phyloP scores from a whole-genome alignment of 2,888 invertebrate species.

The Pollenia griseotomentosa region DNA sequence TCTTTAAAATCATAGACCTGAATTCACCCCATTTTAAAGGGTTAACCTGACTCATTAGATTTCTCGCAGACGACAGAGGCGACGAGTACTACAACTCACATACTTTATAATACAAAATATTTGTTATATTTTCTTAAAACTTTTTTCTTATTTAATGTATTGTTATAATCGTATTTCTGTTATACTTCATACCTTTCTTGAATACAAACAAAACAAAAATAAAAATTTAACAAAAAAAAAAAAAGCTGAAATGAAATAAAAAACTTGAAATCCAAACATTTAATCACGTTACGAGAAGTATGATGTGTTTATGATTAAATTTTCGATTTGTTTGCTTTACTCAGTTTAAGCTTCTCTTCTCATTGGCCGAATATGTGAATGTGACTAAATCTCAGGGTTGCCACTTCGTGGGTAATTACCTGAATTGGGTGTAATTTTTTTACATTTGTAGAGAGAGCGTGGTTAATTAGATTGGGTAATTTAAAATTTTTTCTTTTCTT shows the following conservation, averaged over 20 bases:
- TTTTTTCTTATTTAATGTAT: conserved; percentile 21
- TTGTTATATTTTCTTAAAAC: background rate
- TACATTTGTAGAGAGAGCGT: no score
- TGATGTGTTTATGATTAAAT: conserved; percentile 29
- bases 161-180: conserved; percentile 20
- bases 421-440: no score
- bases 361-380: conserved; percentile 9
- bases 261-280: conserved; percentile 49
- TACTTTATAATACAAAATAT: conserved; percentile 20
- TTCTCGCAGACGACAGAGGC: conserved; percentile 5
- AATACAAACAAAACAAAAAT: conserved; percentile 49
- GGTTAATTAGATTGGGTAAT: no score
- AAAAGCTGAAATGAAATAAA: background rate
- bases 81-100: conserved; percentile 3
- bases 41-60: conserved; percentile 40
- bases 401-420: no score
- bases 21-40: background rate
- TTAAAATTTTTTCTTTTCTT: no score
- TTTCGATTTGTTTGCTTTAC: background rate
- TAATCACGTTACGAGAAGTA: conserved; percentile 24
- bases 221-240: conserved; percentile 7
- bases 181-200: conserved; percentile 39
- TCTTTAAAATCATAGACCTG: no score
- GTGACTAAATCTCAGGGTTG: background rate
- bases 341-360: background rate